phyloP scores from a whole-genome alignment of 64 coral and sea anemone species.

The Acropora yongei region DNA sequence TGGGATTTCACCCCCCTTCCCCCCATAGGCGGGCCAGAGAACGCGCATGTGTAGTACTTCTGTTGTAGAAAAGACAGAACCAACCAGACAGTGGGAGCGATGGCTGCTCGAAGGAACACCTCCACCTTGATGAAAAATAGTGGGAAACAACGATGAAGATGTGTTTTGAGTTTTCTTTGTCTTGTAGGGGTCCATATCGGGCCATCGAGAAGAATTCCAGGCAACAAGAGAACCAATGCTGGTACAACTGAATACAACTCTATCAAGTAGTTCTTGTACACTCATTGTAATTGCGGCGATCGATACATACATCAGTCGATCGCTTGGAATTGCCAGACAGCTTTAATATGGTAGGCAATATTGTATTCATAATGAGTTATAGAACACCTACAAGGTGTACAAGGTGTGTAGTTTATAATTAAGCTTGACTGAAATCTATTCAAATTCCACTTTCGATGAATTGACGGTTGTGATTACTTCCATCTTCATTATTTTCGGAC shows the following conservation, averaged over 20 bases:
- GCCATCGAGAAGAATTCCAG: neutral
- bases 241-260: neutral
- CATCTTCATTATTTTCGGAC: too few species aligned
- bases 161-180: neutral
- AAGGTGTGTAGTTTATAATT: too few species aligned
- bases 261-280: conserved; percentile 6
- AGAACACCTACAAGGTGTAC: too few species aligned
- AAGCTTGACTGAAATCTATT: too few species aligned
- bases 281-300: neutral
- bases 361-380: neutral
- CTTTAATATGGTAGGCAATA: neutral
- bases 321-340: conserved; percentile 14
- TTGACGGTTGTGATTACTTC: too few species aligned
- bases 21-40: conserved; percentile 7
- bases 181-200: neutral
- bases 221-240: conserved; percentile 1
- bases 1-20: too few species aligned
- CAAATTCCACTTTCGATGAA: too few species aligned
- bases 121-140: neutral
- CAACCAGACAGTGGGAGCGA: conserved; percentile 3
- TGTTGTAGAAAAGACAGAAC: conserved; percentile 21
- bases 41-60: conserved; percentile 21
- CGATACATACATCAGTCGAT: neutral
- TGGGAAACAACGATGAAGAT: neutral
- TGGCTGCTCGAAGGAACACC: neutral